These are phyloP conservation scores for Diplodus puntazzo DNA, from an alignment of 2,797 vertebrate species.

Conservation along the genomic window DNA sequence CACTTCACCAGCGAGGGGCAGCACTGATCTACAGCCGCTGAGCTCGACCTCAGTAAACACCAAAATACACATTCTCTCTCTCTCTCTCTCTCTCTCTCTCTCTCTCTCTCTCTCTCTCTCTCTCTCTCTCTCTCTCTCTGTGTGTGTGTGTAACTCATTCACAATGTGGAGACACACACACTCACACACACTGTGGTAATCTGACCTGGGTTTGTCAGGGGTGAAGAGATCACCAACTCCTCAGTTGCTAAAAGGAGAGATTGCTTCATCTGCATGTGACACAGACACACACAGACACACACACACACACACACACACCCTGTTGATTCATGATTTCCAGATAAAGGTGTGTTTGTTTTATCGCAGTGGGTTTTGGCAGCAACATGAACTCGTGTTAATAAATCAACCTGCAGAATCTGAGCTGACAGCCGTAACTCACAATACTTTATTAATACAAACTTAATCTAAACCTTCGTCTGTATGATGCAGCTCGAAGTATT, in stretches of 20 bases:
- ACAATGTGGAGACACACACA: background rate
- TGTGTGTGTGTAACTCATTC: background rate
- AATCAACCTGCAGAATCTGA: too few relatives aligned
- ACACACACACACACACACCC: background rate
- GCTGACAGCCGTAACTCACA: too few relatives aligned
- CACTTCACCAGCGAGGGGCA: background rate
- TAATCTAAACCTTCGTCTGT: too few relatives aligned
- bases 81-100: too few relatives aligned
- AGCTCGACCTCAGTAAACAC: background rate
- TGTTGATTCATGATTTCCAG: background rate
- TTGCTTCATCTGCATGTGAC: slow-evolving; percentile 61
- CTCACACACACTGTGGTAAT: slow-evolving; percentile 23
- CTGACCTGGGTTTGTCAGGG: slow-evolving; percentile 29
- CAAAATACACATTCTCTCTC: too few relatives aligned
- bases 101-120: too few relatives aligned
- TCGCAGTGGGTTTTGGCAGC: background rate
- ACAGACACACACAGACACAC: background rate
- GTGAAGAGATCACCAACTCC: slow-evolving; percentile 33
- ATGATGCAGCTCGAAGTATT: too few relatives aligned
- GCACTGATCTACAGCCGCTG: slow-evolving; percentile 16
- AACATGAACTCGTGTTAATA: too few relatives aligned
- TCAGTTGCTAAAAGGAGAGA: slow-evolving; percentile 44
- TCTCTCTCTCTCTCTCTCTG: too few relatives aligned
- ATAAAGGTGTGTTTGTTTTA: background rate
- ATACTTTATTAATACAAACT: too few relatives aligned